A percentile compares a stretch with the other conserved stretches of the same genome.
phyloP scores from a whole-genome alignment of 1,140 invertebrate genomes.

The Drosophila tsacasi region DNA sequence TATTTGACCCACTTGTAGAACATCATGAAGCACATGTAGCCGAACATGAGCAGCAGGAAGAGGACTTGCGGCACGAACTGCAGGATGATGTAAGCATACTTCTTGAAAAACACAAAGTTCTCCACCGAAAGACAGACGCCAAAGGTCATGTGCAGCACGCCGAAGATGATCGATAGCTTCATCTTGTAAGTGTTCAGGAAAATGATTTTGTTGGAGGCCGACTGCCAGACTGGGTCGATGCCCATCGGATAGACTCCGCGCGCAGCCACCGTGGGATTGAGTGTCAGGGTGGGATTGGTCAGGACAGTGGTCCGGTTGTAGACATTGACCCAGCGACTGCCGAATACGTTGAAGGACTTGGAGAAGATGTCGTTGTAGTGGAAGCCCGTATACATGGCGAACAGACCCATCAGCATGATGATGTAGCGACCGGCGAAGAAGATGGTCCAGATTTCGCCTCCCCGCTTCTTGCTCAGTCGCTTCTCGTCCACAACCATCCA shows the following conservation, averaged over 20 bases:
- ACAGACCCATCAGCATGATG: constrained; percentile 97
- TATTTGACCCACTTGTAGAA: constrained; percentile 96
- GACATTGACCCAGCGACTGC: constrained; percentile 90
- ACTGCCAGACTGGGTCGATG: constrained; percentile 94
- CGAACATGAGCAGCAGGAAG: constrained; percentile 95
- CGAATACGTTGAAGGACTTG: constrained; percentile 97
- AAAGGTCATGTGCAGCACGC: constrained; percentile 98
- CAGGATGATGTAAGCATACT: constrained; percentile 92
- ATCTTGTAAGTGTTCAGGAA: constrained; percentile 99
- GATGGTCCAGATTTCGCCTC: constrained; percentile 96
- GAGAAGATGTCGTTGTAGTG: constrained; percentile 99
- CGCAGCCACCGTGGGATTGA: constrained; percentile 88
- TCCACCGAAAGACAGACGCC: constrained; percentile 94
- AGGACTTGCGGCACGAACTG: constrained; percentile 97
- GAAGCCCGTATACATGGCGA: constrained; percentile 98
- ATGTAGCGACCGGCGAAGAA: constrained; percentile 99
- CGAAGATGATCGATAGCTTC: constrained; percentile 98
- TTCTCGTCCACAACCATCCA: constrained; percentile 91
- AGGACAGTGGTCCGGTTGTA: constrained; percentile 87
- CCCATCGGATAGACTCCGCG: constrained; percentile 73
- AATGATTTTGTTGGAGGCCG: constrained; percentile 97
- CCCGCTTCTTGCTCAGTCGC: constrained; percentile 87
- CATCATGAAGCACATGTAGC: constrained; percentile 96
- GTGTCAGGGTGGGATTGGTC: constrained; percentile 86
- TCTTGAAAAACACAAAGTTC: constrained; percentile 95